phyloP scores from a whole-genome alignment of 2,888 invertebrate species.

The Hyalella azteca region DNA sequence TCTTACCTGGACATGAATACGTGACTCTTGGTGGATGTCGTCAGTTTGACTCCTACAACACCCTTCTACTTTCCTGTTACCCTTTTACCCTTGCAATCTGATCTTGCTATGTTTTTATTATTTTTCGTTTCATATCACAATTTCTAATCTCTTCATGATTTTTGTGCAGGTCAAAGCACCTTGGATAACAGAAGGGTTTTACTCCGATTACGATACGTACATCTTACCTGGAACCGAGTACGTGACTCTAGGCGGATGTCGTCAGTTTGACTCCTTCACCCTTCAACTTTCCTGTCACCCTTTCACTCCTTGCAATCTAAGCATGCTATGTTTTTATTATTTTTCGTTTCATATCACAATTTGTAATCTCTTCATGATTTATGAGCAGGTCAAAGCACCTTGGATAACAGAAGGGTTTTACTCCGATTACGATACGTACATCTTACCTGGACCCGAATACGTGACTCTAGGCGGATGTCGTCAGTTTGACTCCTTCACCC shows the following conservation, averaged over 20 bases:
- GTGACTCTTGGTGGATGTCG: slow-evolving; percentile 86
- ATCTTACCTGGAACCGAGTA: slow-evolving; percentile 75
- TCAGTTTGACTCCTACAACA: slow-evolving; percentile 79
- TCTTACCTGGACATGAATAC: slow-evolving; percentile 74
- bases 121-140: too few species aligned
- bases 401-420: slow-evolving; percentile 72
- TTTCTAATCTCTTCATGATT: too few species aligned
- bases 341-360: too few species aligned
- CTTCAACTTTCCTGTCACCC: too few species aligned
- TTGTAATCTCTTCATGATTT: too few species aligned
- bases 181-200: slow-evolving; percentile 70
- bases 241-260: slow-evolving; percentile 83
- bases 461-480: slow-evolving; percentile 86
- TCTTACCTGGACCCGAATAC: slow-evolving; percentile 74
- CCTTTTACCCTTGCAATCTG: too few species aligned
- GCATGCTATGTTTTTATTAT: too few species aligned
- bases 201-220: slow-evolving; percentile 84
- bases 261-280: slow-evolving; percentile 80
- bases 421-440: slow-evolving; percentile 83
- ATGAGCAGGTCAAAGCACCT: slow-evolving; percentile 61
- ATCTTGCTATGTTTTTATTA: too few species aligned
- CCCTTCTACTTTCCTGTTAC: too few species aligned
- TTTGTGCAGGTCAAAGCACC: slow-evolving; percentile 61
- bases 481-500: slow-evolving; percentile 78
- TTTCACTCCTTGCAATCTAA: too few species aligned